These are phyloP conservation scores for Dasyprocta punctata DNA, from an alignment of 2,113 vertebrate species.

Conservation along the genomic window DNA sequence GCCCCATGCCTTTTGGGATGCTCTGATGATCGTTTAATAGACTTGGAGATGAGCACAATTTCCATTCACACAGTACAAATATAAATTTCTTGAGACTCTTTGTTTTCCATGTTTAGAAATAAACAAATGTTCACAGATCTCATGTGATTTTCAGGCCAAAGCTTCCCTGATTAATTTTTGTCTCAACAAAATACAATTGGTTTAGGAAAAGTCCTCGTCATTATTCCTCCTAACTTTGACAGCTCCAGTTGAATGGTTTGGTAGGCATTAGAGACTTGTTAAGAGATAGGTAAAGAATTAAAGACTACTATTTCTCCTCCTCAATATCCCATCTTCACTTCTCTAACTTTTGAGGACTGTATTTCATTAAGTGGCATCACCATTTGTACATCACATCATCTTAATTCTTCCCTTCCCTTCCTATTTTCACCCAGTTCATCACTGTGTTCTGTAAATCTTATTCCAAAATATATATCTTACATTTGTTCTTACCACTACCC, in stretches of 20 bases:
- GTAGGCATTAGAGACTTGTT: neutral
- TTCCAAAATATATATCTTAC: neutral
- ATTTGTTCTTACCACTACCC: neutral
- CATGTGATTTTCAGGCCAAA: neutral
- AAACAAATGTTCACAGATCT: constrained; percentile 16
- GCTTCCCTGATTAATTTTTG: constrained; percentile 1
- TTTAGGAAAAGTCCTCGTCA: neutral
- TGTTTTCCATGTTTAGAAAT: neutral
- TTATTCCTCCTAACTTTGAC: neutral
- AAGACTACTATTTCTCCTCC: neutral
- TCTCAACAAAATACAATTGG: neutral
- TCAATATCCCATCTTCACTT: neutral
- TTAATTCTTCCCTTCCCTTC: neutral
- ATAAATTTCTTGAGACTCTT: neutral
- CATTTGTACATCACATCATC: neutral
- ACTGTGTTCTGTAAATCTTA: neutral
- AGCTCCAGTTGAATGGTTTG: neutral
- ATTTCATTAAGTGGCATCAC: neutral
- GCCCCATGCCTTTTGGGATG: neutral
- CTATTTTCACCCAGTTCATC: neutral
- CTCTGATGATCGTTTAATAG: neutral
- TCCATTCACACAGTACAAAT: constrained; percentile 8
- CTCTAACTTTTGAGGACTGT: neutral
- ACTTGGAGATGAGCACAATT: constrained; percentile 20
- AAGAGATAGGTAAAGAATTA: neutral